Conservation (phyloP, 2,797 vertebrate genomes). For the Esox masquinongy region DNA sequence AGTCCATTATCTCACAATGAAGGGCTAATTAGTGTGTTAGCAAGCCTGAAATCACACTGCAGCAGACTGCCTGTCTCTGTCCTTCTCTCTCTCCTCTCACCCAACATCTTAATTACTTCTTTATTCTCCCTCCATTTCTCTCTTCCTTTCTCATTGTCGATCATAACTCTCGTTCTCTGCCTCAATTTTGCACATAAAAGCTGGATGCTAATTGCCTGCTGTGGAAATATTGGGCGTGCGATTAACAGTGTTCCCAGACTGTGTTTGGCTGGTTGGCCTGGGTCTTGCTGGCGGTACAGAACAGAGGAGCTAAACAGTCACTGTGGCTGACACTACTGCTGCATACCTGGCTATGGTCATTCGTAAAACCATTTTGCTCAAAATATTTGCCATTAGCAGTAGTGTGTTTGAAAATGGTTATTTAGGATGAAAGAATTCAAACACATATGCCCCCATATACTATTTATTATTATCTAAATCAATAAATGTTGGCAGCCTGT, state of each 20-base stretch:
- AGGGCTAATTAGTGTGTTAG: constrained; percentile 98
- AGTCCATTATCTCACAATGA: constrained; percentile 99
- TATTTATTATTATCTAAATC: background rate
- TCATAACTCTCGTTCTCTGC: constrained; percentile 55
- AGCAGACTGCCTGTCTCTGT: constrained; percentile 94
- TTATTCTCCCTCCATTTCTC: constrained; percentile 73
- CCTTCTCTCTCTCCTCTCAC: constrained; percentile 89
- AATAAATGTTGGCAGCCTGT: background rate
- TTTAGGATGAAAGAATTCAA: background rate
- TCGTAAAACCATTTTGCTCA: constrained; percentile 44
- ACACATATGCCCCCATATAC: background rate
- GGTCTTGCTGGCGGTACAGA: constrained; percentile 21
- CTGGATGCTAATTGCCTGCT: constrained; percentile 97
- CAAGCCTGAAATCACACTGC: constrained; percentile 95
- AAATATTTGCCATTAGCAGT: background rate
- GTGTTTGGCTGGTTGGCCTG: constrained; percentile 57
- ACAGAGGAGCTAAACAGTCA: constrained; percentile 41
- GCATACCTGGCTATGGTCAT: constrained; percentile 46
- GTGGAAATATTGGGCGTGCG: constrained; percentile 96
- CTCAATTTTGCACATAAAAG: constrained; percentile 93
- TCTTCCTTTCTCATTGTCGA: constrained; percentile 55
- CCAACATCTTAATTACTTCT: constrained; percentile 98
- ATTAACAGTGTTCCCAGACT: constrained; percentile 76
- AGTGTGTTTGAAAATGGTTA: background rate
- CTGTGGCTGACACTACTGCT: constrained; percentile 32